Percentiles rank a stretch among this genome's conserved stretches.
phyloP scores from a whole-genome alignment of 2,113 vertebrate genomes.

The Chaetura pelagica region DNA sequence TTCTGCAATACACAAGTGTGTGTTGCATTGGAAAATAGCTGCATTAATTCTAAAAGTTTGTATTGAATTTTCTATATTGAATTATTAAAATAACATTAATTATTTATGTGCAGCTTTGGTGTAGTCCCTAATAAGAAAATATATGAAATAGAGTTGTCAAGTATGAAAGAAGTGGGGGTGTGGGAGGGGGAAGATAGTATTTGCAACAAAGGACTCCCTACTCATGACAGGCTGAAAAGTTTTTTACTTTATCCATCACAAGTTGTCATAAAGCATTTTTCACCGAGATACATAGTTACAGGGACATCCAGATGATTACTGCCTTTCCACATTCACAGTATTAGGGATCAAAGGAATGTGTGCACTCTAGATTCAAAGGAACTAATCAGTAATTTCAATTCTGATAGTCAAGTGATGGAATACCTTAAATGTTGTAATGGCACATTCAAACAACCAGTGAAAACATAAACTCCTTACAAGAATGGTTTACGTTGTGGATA shows the following conservation, averaged over 20 bases:
- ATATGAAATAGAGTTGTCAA: constrained; percentile 40
- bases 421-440: not conserved
- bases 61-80: constrained; percentile 27
- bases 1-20: not conserved
- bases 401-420: not conserved
- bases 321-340: not conserved
- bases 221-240: not conserved
- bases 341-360: not conserved
- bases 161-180: not conserved
- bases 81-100: constrained; percentile 66
- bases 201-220: not conserved
- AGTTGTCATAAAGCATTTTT: not conserved
- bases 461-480: not conserved
- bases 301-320: not conserved
- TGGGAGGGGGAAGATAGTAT: not conserved
- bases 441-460: not conserved
- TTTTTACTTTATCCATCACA: not conserved
- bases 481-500: not conserved
- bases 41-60: constrained; percentile 55
- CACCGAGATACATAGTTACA: not conserved
- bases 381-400: not conserved
- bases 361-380: not conserved
- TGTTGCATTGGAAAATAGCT: constrained; percentile 7
- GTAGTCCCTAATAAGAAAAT: constrained; percentile 23
- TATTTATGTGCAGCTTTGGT: constrained; percentile 38